A percentile compares a stretch with the other conserved stretches of the same genome.
Conservation (phyloP, 2,113 vertebrate genomes). For the Mirza zaza region DNA sequence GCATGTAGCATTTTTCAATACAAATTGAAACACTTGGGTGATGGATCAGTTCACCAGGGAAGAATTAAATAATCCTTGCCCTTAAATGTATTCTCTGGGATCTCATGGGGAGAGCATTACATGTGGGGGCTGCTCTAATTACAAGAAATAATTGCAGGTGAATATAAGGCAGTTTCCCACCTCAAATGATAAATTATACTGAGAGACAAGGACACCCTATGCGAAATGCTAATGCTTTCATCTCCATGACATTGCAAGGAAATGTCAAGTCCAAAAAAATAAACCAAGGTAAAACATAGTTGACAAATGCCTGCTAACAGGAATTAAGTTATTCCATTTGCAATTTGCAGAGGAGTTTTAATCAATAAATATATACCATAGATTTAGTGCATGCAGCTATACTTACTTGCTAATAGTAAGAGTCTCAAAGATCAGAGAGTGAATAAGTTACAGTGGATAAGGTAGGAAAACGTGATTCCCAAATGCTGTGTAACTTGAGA, state of each 20-base stretch:
- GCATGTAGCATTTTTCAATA: neutral
- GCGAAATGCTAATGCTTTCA: neutral
- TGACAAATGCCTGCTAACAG: neutral
- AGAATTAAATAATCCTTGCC: slow-evolving; percentile 46
- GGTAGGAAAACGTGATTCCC: neutral
- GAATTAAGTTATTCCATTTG: neutral
- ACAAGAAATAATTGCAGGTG: slow-evolving; percentile 70
- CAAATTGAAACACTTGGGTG: slow-evolving; percentile 39
- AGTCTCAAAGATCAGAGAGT: neutral
- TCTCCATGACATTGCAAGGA: neutral
- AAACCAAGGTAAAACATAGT: slow-evolving; percentile 24
- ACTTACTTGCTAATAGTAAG: neutral
- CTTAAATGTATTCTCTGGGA: slow-evolving; percentile 28
- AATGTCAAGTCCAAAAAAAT: slow-evolving; percentile 16
- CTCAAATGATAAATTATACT: slow-evolving; percentile 47
- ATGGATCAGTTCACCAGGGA: slow-evolving; percentile 42
- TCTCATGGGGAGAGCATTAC: slow-evolving; percentile 25
- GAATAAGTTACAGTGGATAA: neutral
- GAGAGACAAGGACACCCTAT: slow-evolving; percentile 23
- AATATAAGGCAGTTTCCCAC: slow-evolving; percentile 23
- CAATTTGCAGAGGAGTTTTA: neutral
- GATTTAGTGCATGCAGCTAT: neutral
- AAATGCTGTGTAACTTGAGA: neutral
- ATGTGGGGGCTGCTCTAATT: slow-evolving; percentile 62
- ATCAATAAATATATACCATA: neutral